Conservation (phyloP, 2,797 vertebrate species). For the Onychomys leucogaster region DNA sequence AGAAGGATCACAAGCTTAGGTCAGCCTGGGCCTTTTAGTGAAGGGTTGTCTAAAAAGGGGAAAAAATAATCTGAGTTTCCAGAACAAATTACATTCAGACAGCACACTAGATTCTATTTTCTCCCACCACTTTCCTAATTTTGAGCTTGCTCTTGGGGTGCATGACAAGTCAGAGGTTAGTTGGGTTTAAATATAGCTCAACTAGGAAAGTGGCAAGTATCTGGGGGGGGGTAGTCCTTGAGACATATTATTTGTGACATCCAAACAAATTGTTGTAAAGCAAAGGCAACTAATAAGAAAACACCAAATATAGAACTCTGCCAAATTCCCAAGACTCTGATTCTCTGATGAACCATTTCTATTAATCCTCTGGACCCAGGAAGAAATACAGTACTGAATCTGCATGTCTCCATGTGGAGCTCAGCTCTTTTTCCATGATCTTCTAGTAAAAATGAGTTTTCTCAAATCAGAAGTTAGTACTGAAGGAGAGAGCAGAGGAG, state of each 20-base stretch:
- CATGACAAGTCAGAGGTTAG: background rate
- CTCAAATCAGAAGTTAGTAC: background rate
- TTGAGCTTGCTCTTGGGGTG: background rate
- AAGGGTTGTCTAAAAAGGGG: background rate
- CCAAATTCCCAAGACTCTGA: background rate
- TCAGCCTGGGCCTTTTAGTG: background rate
- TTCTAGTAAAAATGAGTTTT: background rate
- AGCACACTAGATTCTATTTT: background rate
- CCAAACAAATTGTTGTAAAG: background rate
- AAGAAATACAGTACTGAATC: background rate
- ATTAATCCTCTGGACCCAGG: background rate
- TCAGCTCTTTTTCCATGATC: background rate
- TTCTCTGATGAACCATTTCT: background rate
- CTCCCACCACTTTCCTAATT: background rate
- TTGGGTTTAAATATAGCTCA: background rate
- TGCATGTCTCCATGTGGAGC: background rate
- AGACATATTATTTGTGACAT: background rate
- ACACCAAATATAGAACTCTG: background rate
- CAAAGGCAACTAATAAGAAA: background rate
- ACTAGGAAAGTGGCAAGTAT: background rate
- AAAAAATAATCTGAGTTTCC: background rate
- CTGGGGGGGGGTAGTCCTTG: background rate
- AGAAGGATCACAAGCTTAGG: background rate
- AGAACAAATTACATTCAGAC: background rate
- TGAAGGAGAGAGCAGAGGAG: background rate